Evolutionary conservation across 2,113 vertebrate species (phyloP).

Genomic region (Ceratotherium simum): DNA sequence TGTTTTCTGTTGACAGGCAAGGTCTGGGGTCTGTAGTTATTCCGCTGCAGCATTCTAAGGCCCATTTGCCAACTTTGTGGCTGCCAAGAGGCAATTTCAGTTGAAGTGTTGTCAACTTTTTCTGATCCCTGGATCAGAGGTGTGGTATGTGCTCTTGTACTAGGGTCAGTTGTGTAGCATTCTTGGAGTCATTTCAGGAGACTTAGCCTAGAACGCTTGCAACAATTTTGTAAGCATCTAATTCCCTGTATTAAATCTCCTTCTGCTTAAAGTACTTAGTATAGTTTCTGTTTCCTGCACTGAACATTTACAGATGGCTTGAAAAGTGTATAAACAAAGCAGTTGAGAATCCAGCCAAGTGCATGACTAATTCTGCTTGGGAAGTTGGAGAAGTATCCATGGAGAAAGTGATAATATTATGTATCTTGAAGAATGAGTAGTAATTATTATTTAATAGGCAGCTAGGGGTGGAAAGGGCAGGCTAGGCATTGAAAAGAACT

Average conservation of each 20-base stretch:
- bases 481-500: background rate
- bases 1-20: background rate
- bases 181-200: background rate
- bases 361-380: slow-evolving; percentile 42
- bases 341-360: slow-evolving; percentile 34
- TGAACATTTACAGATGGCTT: slow-evolving; percentile 43
- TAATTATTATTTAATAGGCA: background rate
- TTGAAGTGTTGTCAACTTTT: background rate
- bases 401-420: background rate
- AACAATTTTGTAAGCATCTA: background rate
- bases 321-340: slow-evolving; percentile 49
- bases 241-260: slow-evolving; percentile 29
- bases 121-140: background rate
- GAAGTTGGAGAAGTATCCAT: slow-evolving; percentile 42
- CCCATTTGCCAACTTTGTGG: background rate
- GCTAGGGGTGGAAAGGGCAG: background rate
- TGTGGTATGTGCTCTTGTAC: background rate
- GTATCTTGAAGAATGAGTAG: slow-evolving; percentile 23
- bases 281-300: slow-evolving; percentile 8
- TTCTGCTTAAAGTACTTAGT: background rate
- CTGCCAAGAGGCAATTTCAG: background rate
- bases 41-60: background rate
- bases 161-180: background rate
- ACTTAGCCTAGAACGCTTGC: background rate
- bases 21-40: background rate